A percentile compares a stretch with the other conserved stretches of the same genome.
These are phyloP conservation scores for Lagenorhynchus albirostris DNA, from an alignment of 2,113 vertebrate genomes.

Conservation along the genomic window DNA sequence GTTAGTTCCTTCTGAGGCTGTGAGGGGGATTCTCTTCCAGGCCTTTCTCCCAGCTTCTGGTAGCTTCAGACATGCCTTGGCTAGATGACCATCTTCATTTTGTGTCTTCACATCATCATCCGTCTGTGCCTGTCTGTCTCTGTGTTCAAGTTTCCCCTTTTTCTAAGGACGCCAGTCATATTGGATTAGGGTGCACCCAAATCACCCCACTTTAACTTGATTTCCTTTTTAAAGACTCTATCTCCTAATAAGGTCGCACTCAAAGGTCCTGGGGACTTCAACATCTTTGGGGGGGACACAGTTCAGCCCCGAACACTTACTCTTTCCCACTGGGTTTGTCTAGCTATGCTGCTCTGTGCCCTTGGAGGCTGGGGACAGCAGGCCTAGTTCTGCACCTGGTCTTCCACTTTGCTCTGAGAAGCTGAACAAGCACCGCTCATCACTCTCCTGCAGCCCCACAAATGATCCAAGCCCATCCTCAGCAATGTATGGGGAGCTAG, in stretches of 20 bases:
- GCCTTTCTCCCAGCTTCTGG: too few species aligned
- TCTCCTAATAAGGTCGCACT: background rate
- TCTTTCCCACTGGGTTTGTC: background rate
- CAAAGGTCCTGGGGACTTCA: background rate
- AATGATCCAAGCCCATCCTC: background rate
- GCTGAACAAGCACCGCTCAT: background rate
- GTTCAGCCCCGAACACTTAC: background rate
- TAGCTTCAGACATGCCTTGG: too few species aligned
- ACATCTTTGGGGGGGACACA: background rate
- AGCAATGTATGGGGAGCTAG: too few species aligned
- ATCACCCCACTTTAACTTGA: background rate
- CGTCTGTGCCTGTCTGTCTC: too few species aligned
- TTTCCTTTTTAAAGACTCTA: background rate
- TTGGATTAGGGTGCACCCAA: background rate
- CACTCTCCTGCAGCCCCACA: fast-evolving
- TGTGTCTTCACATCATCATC: background rate
- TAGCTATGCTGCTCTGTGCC: background rate
- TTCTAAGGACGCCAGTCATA: background rate
- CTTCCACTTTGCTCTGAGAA: background rate
- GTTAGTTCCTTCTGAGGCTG: too few species aligned
- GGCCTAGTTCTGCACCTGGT: too few species aligned
- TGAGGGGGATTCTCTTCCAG: too few species aligned
- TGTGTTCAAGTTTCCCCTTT: too few species aligned
- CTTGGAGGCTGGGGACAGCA: background rate
- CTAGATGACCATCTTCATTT: background rate